phyloP scores from a whole-genome alignment of 2,888 invertebrate genomes.

The Polydrusus pterygomalis region DNA sequence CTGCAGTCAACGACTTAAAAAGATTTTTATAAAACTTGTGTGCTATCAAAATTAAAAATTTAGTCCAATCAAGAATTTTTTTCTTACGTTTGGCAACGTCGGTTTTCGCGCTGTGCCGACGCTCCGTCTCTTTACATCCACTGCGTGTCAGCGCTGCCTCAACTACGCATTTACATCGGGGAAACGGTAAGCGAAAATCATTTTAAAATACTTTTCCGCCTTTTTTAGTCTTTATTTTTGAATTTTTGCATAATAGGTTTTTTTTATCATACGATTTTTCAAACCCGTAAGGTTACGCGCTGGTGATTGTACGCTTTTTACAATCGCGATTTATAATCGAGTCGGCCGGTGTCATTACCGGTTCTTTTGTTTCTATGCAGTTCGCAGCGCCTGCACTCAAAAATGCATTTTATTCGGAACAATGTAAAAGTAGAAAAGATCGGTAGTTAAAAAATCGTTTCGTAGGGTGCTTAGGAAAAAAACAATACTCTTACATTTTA shows the following conservation, averaged over 20 bases:
- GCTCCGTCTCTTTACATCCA: conserved; percentile 58
- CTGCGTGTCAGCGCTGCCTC: conserved; percentile 62
- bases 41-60: too few species aligned
- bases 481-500: too few species aligned
- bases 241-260: neutral
- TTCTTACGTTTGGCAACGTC: conserved; percentile 41
- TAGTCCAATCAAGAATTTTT: neutral
- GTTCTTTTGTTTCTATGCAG: conserved; percentile 49
- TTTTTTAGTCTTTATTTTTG: conserved; percentile 24
- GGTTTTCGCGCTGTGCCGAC: conserved; percentile 52
- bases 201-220: conserved; percentile 21
- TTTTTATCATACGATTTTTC: neutral
- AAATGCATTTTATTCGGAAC: conserved; percentile 15
- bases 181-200: conserved; percentile 61
- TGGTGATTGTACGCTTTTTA: neutral
- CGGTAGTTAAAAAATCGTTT: too few species aligned
- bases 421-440: neutral
- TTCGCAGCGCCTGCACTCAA: conserved; percentile 25
- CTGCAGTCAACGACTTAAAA: too few species aligned
- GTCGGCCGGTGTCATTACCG: conserved; percentile 40
- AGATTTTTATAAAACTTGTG: too few species aligned
- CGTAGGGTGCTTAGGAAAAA: too few species aligned
- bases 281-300: neutral
- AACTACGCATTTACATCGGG: conserved; percentile 65
- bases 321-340: neutral